These are phyloP conservation scores for Catostomus latipinnis DNA, from an alignment of 2,797 vertebrate genomes.

Conservation along the genomic window DNA sequence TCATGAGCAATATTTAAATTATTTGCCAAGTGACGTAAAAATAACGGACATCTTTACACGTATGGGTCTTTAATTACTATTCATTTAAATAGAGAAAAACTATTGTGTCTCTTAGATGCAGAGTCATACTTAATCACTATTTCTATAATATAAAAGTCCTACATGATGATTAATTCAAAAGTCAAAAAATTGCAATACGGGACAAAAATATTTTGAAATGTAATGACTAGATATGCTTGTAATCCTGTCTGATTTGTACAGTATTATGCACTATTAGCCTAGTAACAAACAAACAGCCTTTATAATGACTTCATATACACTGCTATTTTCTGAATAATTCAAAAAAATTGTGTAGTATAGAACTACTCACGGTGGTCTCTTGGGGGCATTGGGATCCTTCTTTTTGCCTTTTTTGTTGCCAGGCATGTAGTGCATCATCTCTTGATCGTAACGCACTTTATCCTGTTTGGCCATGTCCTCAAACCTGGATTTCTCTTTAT, in stretches of 20 bases:
- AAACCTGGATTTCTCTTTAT: conserved; percentile 86
- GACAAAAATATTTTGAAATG: too few relatives aligned
- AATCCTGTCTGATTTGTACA: not conserved
- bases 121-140: not conserved
- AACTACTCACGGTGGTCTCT: conserved; percentile 85
- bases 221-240: too few relatives aligned
- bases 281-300: not conserved
- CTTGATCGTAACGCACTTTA: conserved; percentile 85
- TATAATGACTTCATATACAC: not conserved
- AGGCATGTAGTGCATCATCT: conserved; percentile 87
- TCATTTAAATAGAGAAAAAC: too few relatives aligned
- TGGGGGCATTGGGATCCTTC: conserved; percentile 87
- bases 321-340: not conserved
- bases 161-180: not conserved
- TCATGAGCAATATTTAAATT: not conserved
- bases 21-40: too few relatives aligned
- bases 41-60: too few relatives aligned
- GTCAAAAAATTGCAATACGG: not conserved
- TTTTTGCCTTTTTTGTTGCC: conserved; percentile 86
- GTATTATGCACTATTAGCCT: not conserved
- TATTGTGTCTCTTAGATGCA: too few relatives aligned
- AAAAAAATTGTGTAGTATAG: not conserved
- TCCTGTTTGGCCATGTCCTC: conserved; percentile 88
- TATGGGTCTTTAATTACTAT: too few relatives aligned
- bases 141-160: not conserved